These are phyloP conservation scores for Ahaetulla prasina DNA, from an alignment of 2,113 vertebrate species.

Conservation along the genomic window DNA sequence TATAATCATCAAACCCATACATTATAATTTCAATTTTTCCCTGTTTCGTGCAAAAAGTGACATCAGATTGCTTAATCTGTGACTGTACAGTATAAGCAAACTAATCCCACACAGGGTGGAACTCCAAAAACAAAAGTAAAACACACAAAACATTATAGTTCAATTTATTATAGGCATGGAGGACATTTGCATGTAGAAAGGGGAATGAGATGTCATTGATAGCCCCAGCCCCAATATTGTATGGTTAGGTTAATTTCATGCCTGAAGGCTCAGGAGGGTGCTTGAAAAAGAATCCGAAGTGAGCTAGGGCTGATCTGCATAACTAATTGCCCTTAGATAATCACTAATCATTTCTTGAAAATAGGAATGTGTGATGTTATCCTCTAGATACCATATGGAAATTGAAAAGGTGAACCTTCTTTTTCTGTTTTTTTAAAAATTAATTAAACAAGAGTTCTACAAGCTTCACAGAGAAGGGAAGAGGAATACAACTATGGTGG, in stretches of 20 bases:
- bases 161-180: background rate
- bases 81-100: background rate
- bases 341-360: background rate
- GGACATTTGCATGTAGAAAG: background rate
- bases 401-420: background rate
- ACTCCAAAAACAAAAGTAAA: background rate
- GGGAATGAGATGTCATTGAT: background rate
- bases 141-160: background rate
- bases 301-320: background rate
- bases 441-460: background rate
- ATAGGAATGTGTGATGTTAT: background rate
- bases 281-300: background rate
- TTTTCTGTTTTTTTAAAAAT: background rate
- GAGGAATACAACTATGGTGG: background rate
- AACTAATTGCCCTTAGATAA: background rate
- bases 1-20: no score
- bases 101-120: background rate
- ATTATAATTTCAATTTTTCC: no score
- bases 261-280: background rate
- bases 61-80: constrained; percentile 34
- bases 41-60: no score
- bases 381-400: background rate
- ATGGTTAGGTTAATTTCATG: background rate
- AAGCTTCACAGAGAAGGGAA: background rate
- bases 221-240: background rate